Conservation (phyloP, 2,113 vertebrate genomes). For the Chloropsis hardwickii region DNA sequence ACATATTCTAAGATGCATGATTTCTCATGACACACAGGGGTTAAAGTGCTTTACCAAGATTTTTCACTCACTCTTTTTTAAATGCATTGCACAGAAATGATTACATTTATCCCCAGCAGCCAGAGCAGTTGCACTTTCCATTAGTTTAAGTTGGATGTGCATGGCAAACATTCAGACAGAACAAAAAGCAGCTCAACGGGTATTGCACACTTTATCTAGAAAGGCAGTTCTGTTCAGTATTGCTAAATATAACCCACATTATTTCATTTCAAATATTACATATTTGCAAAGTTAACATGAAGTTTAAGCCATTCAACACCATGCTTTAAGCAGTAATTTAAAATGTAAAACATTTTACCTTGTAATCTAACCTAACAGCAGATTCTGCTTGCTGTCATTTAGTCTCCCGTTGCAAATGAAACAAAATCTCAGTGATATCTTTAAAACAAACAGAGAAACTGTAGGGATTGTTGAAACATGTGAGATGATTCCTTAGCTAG, state of each 20-base stretch:
- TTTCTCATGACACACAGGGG: not conserved
- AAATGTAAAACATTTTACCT: conserved; percentile 79
- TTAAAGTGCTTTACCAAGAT: conserved; percentile 23
- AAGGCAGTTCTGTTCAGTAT: conserved; percentile 36
- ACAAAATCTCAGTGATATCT: conserved; percentile 70
- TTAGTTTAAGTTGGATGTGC: conserved; percentile 22
- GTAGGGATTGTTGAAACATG: conserved; percentile 71
- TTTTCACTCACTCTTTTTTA: not conserved
- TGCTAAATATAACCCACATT: conserved; percentile 6
- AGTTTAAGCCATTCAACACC: conserved; percentile 56
- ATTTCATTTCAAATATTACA: conserved; percentile 32
- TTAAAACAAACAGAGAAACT: conserved; percentile 69
- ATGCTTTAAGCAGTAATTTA: conserved; percentile 73
- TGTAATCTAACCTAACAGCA: conserved; percentile 78
- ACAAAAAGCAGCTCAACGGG: conserved; percentile 22
- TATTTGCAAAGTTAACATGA: conserved; percentile 59
- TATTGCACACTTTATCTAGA: conserved; percentile 45
- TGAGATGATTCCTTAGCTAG: conserved; percentile 67
- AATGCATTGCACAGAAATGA: not conserved
- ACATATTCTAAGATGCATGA: not conserved
- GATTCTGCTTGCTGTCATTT: conserved; percentile 75
- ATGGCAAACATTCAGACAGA: conserved; percentile 35
- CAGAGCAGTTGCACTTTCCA: conserved; percentile 19
- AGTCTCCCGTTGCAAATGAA: conserved; percentile 77
- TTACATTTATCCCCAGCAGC: conserved; percentile 9